Conservation (phyloP, 2,797 vertebrate species). For the Acanthopagrus latus region DNA sequence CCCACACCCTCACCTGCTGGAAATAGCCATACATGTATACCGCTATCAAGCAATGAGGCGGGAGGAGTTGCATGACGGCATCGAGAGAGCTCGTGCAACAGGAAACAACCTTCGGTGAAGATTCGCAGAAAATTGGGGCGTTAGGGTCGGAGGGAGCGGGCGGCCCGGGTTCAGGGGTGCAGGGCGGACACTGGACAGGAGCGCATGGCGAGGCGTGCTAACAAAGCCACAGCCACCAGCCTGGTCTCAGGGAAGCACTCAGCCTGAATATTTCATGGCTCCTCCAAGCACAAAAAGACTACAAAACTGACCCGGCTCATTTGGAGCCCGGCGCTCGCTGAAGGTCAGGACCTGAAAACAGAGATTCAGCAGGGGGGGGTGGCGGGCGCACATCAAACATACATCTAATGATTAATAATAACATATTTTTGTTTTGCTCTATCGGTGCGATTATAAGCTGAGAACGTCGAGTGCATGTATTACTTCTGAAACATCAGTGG, state of each 20-base stretch:
- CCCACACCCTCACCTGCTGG: constrained; percentile 80
- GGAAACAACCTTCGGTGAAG: constrained; percentile 42
- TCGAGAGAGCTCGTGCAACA: constrained; percentile 33
- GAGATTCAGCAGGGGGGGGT: constrained; percentile 69
- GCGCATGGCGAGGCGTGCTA: constrained; percentile 86
- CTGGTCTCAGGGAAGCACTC: constrained; percentile 93
- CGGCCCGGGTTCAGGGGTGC: constrained; percentile 70
- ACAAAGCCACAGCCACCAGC: constrained; percentile 97
- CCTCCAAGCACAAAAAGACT: constrained; percentile 95
- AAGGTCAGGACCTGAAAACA: constrained; percentile 88
- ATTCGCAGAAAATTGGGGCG: constrained; percentile 77
- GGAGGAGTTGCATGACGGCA: constrained; percentile 58
- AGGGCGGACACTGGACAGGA: constrained; percentile 66
- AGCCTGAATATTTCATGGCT: constrained; percentile 97
- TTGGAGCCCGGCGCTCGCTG: constrained; percentile 84
- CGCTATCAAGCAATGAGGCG: constrained; percentile 65
- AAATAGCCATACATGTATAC: constrained; percentile 75
- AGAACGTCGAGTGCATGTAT: constrained; percentile 18
- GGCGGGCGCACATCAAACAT: constrained; percentile 76
- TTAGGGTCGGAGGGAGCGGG: constrained; percentile 83
- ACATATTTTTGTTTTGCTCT: constrained; percentile 18
- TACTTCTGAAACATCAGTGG: constrained; percentile 39
- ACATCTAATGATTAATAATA: constrained; percentile 19
- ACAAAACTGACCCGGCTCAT: constrained; percentile 91
- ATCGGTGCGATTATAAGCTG: constrained; percentile 17